Percentiles rank a stretch among this genome's conserved stretches.
Evolutionary conservation across 2,797 vertebrate genomes (phyloP).

Genomic region (Borostomias antarcticus): DNA sequence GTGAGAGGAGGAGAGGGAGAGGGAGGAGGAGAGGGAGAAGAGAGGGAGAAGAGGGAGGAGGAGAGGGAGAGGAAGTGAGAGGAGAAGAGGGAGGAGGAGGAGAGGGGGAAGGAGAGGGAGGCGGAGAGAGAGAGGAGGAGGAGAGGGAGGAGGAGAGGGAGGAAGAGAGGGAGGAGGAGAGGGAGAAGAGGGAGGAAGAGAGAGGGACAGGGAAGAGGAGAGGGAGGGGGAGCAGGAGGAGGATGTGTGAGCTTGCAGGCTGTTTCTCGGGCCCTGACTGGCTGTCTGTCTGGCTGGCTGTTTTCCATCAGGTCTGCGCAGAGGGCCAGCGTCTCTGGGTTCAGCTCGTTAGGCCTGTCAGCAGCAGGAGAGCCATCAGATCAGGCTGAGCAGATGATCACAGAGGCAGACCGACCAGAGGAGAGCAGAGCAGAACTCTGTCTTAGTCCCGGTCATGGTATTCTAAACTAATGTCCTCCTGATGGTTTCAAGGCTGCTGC

Average conservation of each 20-base stretch:
- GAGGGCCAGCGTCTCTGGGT: slow-evolving; percentile 36
- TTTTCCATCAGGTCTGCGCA: slow-evolving; percentile 46
- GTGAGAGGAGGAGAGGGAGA: slow-evolving; percentile 61
- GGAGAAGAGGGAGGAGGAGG: slow-evolving; percentile 70
- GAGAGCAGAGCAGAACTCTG: slow-evolving; percentile 34
- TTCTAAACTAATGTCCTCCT: too few species aligned
- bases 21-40: slow-evolving; percentile 60
- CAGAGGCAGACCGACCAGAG: slow-evolving; percentile 29
- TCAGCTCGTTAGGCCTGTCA: slow-evolving; percentile 49
- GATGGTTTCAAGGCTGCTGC: too few species aligned
- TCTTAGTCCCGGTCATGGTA: too few species aligned
- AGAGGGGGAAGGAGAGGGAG: slow-evolving; percentile 39
- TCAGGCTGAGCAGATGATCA: slow-evolving; percentile 24
- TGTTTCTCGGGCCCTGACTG: not conserved
- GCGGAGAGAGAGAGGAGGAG: slow-evolving; percentile 46
- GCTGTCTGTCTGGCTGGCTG: slow-evolving; percentile 16
- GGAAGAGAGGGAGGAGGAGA: slow-evolving; percentile 65
- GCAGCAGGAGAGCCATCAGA: slow-evolving; percentile 33
- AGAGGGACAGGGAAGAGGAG: slow-evolving; percentile 65
- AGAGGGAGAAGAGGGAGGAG: slow-evolving; percentile 38
- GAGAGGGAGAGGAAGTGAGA: slow-evolving; percentile 48
- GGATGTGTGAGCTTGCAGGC: slow-evolving; percentile 26
- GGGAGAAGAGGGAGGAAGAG: slow-evolving; percentile 45
- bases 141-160: slow-evolving; percentile 50
- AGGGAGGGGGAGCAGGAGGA: slow-evolving; percentile 66